Conservation (phyloP, 1,140 invertebrate genomes). For the Coboldia fuscipes region DNA sequence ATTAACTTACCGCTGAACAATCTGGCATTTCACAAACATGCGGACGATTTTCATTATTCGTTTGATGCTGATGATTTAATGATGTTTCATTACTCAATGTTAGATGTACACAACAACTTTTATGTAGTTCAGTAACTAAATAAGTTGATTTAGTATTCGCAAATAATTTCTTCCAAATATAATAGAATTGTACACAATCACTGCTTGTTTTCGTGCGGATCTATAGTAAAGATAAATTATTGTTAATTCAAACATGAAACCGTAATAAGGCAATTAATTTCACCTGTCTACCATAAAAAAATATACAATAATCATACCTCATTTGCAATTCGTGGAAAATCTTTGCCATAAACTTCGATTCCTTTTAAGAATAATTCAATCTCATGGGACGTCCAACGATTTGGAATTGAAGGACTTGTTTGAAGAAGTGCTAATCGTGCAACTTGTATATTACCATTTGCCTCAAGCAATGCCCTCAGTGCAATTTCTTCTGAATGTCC, state of each 20-base stretch:
- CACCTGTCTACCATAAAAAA: slow-evolving; percentile 1
- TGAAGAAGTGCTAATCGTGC: slow-evolving; percentile 64
- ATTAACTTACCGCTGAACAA: slow-evolving; percentile 38
- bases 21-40: slow-evolving; percentile 40
- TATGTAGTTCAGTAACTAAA: slow-evolving; percentile 7
- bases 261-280: too few relatives aligned
- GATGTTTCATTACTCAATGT: neutral
- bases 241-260: too few relatives aligned
- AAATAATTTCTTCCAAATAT: slow-evolving; percentile 94
- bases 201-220: slow-evolving; percentile 70
- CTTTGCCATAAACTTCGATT: slow-evolving; percentile 77
- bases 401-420: slow-evolving; percentile 41
- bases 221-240: too few relatives aligned
- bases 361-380: slow-evolving; percentile 74
- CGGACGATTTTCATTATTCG: slow-evolving; percentile 21
- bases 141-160: slow-evolving; percentile 40
- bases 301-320: slow-evolving; percentile 35
- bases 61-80: neutral
- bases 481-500: slow-evolving; percentile 90
- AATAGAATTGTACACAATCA: slow-evolving; percentile 95
- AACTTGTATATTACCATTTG: slow-evolving; percentile 69
- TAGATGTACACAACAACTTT: neutral
- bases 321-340: slow-evolving; percentile 71
- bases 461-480: slow-evolving; percentile 70
- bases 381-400: slow-evolving; percentile 74